These are phyloP conservation scores for Nomada ruficornis DNA, from an alignment of 2,888 invertebrate genomes.

Conservation along the genomic window DNA sequence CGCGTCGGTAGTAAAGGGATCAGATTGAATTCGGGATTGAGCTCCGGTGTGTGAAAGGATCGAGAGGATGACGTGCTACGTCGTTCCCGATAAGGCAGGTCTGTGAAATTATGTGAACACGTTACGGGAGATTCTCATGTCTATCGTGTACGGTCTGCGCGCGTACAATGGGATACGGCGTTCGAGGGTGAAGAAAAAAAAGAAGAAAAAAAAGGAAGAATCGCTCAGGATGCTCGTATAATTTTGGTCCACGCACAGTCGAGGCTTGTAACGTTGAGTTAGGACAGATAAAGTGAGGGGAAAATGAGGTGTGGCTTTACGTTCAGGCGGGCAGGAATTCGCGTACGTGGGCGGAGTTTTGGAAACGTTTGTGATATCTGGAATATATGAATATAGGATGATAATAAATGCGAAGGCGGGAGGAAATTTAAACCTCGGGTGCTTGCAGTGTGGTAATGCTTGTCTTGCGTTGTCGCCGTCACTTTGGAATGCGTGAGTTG, in stretches of 20 bases:
- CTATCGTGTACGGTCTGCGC: neutral
- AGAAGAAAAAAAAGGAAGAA: neutral
- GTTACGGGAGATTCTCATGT: neutral
- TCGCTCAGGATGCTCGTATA: neutral
- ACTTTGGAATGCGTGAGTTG: too few relatives aligned
- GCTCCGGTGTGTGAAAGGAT: slow-evolving; percentile 50
- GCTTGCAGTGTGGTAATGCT: too few relatives aligned
- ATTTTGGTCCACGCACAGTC: neutral
- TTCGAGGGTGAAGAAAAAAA: neutral
- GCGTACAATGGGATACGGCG: neutral
- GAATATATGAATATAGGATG: too few relatives aligned
- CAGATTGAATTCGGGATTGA: slow-evolving; percentile 60
- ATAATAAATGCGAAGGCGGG: too few relatives aligned
- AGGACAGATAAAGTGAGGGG: neutral
- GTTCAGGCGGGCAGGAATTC: neutral
- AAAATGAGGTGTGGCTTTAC: too few relatives aligned
- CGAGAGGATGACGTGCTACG: slow-evolving; percentile 50
- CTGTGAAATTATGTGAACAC: slow-evolving; percentile 56
- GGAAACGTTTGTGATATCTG: too few relatives aligned
- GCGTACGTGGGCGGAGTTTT: neutral
- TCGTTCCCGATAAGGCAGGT: slow-evolving; percentile 44
- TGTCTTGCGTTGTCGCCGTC: too few relatives aligned
- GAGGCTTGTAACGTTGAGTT: neutral
- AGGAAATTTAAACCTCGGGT: too few relatives aligned
- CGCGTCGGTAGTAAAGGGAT: slow-evolving; percentile 45